Percentiles rank a stretch among this genome's conserved stretches.
Conservation (phyloP, 2,888 invertebrate species). For the Clivina fossor region DNA sequence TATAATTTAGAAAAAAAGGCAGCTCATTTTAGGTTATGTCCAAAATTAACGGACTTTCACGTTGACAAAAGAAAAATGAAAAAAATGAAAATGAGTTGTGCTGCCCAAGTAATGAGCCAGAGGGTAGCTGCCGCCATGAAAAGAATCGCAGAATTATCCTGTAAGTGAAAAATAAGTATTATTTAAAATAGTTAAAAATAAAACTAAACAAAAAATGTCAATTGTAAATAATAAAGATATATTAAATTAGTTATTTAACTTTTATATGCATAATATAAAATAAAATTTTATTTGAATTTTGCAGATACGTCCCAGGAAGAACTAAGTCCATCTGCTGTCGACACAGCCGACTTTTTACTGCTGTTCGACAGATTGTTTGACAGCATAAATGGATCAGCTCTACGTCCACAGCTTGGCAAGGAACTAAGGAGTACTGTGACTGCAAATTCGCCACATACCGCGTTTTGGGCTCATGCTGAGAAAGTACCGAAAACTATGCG, state of each 20-base stretch:
- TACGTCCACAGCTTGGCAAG: background rate
- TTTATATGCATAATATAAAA: too few species aligned
- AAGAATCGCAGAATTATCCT: slow-evolving; percentile 10
- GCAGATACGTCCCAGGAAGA: too few species aligned
- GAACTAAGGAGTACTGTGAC: too few species aligned
- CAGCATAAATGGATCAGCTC: background rate
- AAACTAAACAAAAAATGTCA: too few species aligned
- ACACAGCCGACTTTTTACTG: too few species aligned
- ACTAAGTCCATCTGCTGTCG: too few species aligned
- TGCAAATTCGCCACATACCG: too few species aligned
- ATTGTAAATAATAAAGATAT: too few species aligned
- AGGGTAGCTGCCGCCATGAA: slow-evolving; percentile 6
- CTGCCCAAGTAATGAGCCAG: slow-evolving; percentile 17
- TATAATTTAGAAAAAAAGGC: background rate
- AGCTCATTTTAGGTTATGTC: background rate
- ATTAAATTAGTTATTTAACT: too few species aligned
- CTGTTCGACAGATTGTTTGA: background rate
- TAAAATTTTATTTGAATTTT: too few species aligned
- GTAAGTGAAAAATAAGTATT: slow-evolving; percentile 2
- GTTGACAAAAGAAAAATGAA: background rate
- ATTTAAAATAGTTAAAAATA: background rate
- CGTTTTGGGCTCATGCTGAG: background rate
- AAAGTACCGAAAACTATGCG: background rate
- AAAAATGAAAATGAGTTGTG: slow-evolving; percentile 11
- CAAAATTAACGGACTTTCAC: slow-evolving; percentile 4